Evolutionary conservation across 2,113 vertebrate species (phyloP).

Genomic region (Varanus komodoensis): DNA sequence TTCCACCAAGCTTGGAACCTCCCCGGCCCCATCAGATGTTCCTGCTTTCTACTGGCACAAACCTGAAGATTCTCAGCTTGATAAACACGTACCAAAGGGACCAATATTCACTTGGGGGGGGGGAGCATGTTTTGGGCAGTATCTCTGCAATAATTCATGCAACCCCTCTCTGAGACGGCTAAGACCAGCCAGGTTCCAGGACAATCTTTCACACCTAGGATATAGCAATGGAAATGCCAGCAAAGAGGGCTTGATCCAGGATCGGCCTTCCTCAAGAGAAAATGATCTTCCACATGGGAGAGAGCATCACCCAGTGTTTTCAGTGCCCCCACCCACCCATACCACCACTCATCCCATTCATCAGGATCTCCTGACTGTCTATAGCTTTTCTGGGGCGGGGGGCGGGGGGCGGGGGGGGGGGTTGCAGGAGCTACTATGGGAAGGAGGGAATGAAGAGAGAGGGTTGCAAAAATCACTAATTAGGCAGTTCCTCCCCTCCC

Average conservation of each 20-base stretch:
- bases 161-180: background rate
- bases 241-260: too few species aligned
- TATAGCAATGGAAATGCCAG: background rate
- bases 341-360: too few species aligned
- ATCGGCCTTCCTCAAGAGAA: too few species aligned
- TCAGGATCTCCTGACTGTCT: too few species aligned
- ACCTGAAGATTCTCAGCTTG: background rate
- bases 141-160: background rate
- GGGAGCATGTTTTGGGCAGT: background rate
- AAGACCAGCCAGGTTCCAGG: background rate
- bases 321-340: too few species aligned
- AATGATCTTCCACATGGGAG: too few species aligned
- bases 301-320: too few species aligned
- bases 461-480: background rate
- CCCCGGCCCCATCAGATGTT: background rate
- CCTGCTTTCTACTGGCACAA: background rate
- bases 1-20: background rate
- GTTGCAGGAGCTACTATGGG: too few species aligned
- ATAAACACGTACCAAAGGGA: background rate
- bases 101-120: background rate
- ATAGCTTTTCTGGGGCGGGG: too few species aligned
- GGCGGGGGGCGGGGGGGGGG: too few species aligned
- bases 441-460: too few species aligned
- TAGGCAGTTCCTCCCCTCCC: background rate
- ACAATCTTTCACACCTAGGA: background rate